Conservation (phyloP, 2,113 vertebrate genomes). For the Desmodus rotundus region DNA sequence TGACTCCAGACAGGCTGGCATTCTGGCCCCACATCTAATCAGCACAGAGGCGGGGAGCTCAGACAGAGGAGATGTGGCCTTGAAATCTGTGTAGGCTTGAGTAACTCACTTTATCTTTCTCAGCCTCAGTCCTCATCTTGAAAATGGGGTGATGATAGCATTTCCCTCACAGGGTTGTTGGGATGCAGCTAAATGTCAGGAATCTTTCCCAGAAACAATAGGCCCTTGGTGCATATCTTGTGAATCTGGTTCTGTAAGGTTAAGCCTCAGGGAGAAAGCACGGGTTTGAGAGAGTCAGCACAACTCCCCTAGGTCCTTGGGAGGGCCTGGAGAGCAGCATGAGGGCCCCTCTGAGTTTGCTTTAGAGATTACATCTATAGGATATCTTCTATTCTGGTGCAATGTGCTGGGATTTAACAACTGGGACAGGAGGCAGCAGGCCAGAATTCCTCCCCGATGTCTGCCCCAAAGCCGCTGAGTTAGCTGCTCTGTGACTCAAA, state of each 20-base stretch:
- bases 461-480: conserved; percentile 19
- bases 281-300: not conserved
- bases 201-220: not conserved
- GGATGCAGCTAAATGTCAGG: not conserved
- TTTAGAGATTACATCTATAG: not conserved
- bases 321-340: not conserved
- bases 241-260: not conserved
- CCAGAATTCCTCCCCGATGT: conserved; percentile 10
- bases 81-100: not conserved
- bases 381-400: not conserved
- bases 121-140: not conserved
- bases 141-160: not conserved
- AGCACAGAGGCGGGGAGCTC: not conserved
- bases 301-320: too few relatives aligned
- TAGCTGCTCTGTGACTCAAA: conserved; percentile 35
- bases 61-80: not conserved
- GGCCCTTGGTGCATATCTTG: not conserved
- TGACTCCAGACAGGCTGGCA: not conserved
- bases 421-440: conserved; percentile 5
- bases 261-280: not conserved
- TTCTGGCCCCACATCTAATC: not conserved
- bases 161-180: not conserved
- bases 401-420: not conserved
- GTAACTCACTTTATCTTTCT: not conserved
- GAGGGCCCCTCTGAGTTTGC: not conserved